Percentiles rank a stretch among this genome's conserved stretches.
Conservation (phyloP, 2,113 vertebrate species). For the Notarius lentiginosus region DNA sequence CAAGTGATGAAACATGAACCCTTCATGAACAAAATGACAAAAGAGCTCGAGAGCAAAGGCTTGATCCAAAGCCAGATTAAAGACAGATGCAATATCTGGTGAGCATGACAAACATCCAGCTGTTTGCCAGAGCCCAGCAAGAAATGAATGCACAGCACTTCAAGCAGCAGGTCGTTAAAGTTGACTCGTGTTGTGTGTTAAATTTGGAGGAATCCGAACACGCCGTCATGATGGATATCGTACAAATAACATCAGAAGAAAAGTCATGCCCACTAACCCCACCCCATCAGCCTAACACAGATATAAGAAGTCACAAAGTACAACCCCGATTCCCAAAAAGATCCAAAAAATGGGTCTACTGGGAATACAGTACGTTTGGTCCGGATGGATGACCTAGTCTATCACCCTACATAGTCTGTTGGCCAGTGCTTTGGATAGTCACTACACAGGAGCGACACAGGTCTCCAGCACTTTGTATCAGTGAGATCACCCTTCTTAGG, state of each 20-base stretch:
- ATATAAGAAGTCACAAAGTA: not conserved
- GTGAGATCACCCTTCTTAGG: too few relatives aligned
- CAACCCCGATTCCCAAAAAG: too few relatives aligned
- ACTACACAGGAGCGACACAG: too few relatives aligned
- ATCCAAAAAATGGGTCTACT: not conserved
- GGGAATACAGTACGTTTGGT: too few relatives aligned
- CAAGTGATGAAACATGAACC: not conserved
- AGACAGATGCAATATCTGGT: constrained; percentile 15
- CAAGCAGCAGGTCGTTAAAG: not conserved
- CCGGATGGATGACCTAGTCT: too few relatives aligned
- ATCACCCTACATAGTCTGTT: too few relatives aligned
- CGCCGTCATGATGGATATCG: not conserved
- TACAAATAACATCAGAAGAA: not conserved
- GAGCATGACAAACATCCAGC: not conserved
- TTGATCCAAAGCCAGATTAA: constrained; percentile 10
- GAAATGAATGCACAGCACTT: not conserved
- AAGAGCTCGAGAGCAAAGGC: too few relatives aligned
- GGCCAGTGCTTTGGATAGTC: too few relatives aligned
- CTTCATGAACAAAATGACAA: too few relatives aligned
- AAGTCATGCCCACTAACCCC: not conserved
- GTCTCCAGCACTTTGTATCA: too few relatives aligned
- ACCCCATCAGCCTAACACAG: not conserved
- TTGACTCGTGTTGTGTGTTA: not conserved
- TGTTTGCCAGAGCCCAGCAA: not conserved
- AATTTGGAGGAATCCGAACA: not conserved